phyloP scores from a whole-genome alignment of 1,140 invertebrate species.

The Drosophila mayri region DNA sequence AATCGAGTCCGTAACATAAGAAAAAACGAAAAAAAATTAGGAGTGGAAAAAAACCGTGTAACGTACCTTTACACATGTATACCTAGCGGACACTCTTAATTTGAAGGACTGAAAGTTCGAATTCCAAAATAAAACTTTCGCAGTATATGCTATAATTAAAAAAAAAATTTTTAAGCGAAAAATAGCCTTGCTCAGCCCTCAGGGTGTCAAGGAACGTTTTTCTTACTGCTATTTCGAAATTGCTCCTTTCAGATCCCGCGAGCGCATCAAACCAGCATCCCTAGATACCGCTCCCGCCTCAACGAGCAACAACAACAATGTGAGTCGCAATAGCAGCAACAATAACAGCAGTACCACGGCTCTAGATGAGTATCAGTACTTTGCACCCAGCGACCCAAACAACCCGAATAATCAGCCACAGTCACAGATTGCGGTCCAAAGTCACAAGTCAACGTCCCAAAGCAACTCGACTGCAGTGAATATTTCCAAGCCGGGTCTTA shows the following conservation, averaged over 20 bases:
- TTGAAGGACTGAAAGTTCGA: too few relatives aligned
- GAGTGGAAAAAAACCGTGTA: too few relatives aligned
- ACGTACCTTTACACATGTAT: too few relatives aligned
- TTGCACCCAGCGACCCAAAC: constrained; percentile 80
- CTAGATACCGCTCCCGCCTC: constrained; percentile 1
- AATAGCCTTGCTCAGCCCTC: background rate
- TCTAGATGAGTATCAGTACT: constrained; percentile 81
- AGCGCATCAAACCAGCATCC: constrained; percentile 61
- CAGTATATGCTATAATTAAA: too few relatives aligned
- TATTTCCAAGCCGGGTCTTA: constrained; percentile 4
- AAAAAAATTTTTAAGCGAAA: too few relatives aligned
- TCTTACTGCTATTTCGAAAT: background rate
- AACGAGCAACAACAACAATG: constrained; percentile 28
- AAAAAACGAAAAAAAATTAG: too few relatives aligned
- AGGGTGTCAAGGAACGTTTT: background rate
- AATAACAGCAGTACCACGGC: constrained; percentile 59
- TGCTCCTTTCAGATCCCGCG: constrained; percentile 66
- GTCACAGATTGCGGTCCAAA: background rate
- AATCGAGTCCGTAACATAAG: too few relatives aligned
- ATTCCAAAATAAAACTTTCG: too few relatives aligned
- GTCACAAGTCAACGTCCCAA: background rate
- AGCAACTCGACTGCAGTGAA: constrained; percentile 1
- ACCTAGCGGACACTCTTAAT: too few relatives aligned
- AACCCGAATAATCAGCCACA: constrained; percentile 75
- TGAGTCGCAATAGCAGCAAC: constrained; percentile 44